Evolutionary conservation across 2,888 invertebrate species (phyloP).

Genomic region (Agonopterix heracliana): DNA sequence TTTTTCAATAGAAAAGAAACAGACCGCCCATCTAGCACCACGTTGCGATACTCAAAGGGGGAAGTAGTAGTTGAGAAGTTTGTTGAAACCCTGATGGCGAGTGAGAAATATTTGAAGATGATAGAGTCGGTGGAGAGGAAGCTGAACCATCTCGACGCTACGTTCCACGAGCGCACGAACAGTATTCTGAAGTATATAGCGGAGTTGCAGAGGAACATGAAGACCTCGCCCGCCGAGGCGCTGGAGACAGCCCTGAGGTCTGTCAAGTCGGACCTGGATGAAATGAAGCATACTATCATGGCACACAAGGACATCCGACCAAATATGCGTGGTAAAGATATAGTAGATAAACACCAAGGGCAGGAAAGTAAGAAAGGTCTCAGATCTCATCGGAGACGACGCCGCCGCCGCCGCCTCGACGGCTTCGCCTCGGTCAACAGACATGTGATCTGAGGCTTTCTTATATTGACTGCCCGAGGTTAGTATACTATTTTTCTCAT

Average conservation of each 20-base stretch:
- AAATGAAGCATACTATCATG: slow-evolving; percentile 29
- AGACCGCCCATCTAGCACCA: neutral
- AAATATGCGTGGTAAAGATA: slow-evolving; percentile 37
- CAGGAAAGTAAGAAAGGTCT: too few relatives aligned
- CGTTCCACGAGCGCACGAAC: slow-evolving; percentile 46
- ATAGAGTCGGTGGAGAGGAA: slow-evolving; percentile 51
- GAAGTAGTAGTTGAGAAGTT: slow-evolving; percentile 55
- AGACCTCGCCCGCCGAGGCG: slow-evolving; percentile 24
- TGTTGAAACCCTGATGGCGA: slow-evolving; percentile 52
- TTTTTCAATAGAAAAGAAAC: neutral
- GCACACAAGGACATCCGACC: slow-evolving; percentile 21
- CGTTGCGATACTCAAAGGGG: slow-evolving; percentile 16
- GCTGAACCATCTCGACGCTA: slow-evolving; percentile 43
- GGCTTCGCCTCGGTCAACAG: too few relatives aligned
- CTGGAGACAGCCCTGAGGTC: slow-evolving; percentile 29
- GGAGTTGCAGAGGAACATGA: slow-evolving; percentile 41
- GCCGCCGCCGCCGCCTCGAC: too few relatives aligned
- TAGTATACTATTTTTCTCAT: too few relatives aligned
- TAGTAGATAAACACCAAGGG: too few relatives aligned
- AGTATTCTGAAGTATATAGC: slow-evolving; percentile 48
- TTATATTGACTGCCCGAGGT: too few relatives aligned
- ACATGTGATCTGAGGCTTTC: too few relatives aligned
- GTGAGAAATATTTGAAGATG: slow-evolving; percentile 53
- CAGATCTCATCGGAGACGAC: too few relatives aligned
- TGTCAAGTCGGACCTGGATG: slow-evolving; percentile 38